Percentiles rank a stretch among this genome's conserved stretches.
These are phyloP conservation scores for Ceratotherium simum DNA, from an alignment of 2,113 vertebrate species.

Conservation along the genomic window DNA sequence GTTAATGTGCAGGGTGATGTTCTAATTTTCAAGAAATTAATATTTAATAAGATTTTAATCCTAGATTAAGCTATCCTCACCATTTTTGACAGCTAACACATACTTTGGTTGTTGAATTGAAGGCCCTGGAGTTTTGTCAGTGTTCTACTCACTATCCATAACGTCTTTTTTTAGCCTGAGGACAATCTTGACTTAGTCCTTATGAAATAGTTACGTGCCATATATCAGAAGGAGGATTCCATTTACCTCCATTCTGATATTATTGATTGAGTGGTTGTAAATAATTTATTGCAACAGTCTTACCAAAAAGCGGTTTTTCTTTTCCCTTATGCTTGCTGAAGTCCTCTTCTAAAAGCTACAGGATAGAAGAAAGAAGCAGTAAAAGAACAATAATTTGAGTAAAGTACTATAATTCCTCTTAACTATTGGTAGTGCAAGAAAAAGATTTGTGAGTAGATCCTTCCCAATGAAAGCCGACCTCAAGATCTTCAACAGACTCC, in stretches of 20 bases:
- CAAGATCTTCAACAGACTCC: not conserved
- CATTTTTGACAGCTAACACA: not conserved
- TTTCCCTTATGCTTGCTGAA: not conserved
- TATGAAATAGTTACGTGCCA: not conserved
- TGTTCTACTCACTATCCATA: not conserved
- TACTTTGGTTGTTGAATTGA: not conserved
- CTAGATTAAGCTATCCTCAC: not conserved
- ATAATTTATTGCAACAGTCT: not conserved
- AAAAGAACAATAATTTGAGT: not conserved
- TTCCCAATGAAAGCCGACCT: not conserved
- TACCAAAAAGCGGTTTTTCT: not conserved
- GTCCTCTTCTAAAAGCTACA: not conserved
- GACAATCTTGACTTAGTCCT: not conserved
- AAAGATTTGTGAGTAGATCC: not conserved
- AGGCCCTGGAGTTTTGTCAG: not conserved
- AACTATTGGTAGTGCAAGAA: not conserved
- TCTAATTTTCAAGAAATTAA: slow-evolving; percentile 10
- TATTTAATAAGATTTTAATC: not conserved
- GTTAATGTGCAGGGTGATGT: not conserved
- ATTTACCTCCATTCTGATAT: not conserved
- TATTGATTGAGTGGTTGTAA: not conserved
- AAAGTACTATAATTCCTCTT: not conserved
- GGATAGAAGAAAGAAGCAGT: not conserved
- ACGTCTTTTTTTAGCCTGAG: not conserved
- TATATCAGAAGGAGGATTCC: not conserved